A percentile compares a stretch with the other conserved stretches of the same genome.
phyloP scores from a whole-genome alignment of 2,797 vertebrate genomes.

The Chelon labrosus region DNA sequence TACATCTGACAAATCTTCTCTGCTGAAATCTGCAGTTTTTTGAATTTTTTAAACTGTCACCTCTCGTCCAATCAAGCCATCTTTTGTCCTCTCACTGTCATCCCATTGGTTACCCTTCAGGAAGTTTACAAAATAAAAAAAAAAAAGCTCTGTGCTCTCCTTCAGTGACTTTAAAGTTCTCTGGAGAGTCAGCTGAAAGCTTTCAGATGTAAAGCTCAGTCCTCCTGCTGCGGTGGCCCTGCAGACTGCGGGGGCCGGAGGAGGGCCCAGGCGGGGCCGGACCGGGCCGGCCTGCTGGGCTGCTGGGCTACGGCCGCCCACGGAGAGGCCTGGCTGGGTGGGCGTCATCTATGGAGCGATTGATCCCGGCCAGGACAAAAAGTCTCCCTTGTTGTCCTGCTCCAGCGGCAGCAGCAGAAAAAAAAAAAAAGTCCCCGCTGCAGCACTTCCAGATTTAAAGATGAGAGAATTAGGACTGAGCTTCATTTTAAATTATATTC shows the following conservation, averaged over 20 bases:
- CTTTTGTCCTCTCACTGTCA: not conserved
- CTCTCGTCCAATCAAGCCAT: not conserved
- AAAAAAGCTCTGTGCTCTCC: not conserved
- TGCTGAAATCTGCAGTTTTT: too few relatives aligned
- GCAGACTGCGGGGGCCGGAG: conserved; percentile 66
- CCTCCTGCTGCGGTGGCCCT: conserved; percentile 47
- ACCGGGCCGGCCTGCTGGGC: conserved; percentile 49
- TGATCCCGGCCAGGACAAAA: conserved; percentile 77
- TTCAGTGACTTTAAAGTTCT: conserved; percentile 41
- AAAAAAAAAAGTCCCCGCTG: not conserved
- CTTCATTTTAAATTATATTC: too few relatives aligned
- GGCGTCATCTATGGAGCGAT: conserved; percentile 81
- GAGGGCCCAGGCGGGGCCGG: conserved; percentile 54
- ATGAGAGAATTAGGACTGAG: too few relatives aligned
- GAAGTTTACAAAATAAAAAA: conserved; percentile 15
- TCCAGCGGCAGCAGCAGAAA: conserved; percentile 16
- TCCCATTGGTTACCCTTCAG: conserved; percentile 29
- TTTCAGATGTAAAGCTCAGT: conserved; percentile 55
- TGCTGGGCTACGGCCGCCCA: conserved; percentile 69
- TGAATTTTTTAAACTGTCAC: not conserved
- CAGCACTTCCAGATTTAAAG: too few relatives aligned
- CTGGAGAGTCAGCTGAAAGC: conserved; percentile 36
- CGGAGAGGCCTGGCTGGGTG: conserved; percentile 69
- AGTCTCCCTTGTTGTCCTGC: conserved; percentile 72
- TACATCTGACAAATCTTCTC: too few relatives aligned